Evolutionary conservation across 2,888 invertebrate genomes (phyloP).

Genomic region (Lysandra coridon): DNA sequence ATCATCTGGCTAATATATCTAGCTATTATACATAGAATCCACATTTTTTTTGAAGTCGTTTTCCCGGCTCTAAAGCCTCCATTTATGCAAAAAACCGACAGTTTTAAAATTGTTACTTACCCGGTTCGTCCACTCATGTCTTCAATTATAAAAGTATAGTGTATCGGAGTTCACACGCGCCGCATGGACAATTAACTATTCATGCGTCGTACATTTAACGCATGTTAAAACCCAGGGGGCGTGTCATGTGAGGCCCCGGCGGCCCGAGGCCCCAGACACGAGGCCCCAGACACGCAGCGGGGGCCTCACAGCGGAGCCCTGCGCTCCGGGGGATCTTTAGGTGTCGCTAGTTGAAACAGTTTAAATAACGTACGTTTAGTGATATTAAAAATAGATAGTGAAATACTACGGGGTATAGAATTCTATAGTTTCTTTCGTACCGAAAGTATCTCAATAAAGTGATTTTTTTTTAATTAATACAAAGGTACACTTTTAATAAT

Average conservation of each 20-base stretch:
- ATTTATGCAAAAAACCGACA: neutral
- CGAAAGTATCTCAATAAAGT: too few species aligned
- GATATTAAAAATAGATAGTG: neutral
- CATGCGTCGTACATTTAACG: neutral
- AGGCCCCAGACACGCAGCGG: neutral
- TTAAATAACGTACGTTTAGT: neutral
- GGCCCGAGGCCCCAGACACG: constrained; percentile 2
- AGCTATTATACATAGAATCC: too few species aligned
- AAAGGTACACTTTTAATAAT: too few species aligned
- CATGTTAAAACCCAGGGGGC: neutral
- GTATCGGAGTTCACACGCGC: neutral
- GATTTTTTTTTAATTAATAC: too few species aligned
- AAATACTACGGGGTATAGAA: too few species aligned
- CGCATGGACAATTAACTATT: neutral
- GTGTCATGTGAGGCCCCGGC: neutral
- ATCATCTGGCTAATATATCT: too few species aligned
- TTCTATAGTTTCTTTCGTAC: too few species aligned
- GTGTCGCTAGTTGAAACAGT: neutral
- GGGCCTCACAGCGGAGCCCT: neutral
- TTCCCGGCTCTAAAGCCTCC: neutral
- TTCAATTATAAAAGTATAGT: neutral
- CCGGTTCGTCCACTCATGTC: too few species aligned
- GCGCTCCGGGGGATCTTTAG: neutral
- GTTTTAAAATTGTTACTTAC: neutral
- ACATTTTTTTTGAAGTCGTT: too few species aligned